These are phyloP conservation scores for Bellardia pandia DNA, from an alignment of 2,888 invertebrate species.

Conservation along the genomic window DNA sequence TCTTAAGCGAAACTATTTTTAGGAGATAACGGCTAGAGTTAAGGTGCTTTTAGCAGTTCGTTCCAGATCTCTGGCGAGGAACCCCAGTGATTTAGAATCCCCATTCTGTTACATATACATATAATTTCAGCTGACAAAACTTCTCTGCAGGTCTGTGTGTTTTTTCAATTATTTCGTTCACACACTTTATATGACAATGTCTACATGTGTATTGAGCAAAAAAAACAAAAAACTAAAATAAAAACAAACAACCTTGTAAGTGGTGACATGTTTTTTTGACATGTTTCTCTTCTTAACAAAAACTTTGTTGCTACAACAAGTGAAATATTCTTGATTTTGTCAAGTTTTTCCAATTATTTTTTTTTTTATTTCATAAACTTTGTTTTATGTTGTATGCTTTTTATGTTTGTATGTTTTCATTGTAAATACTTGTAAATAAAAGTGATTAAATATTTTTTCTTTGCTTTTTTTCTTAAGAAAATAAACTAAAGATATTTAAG, in stretches of 20 bases:
- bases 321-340: conserved; percentile 37
- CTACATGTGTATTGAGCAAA: conserved; percentile 22
- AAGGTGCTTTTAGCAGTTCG: too few species aligned
- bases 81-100: too few species aligned
- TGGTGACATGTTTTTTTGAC: conserved; percentile 63
- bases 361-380: conserved; percentile 30
- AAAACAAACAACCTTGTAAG: conserved; percentile 25
- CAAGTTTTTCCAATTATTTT: not conserved
- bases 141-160: too few species aligned
- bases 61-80: too few species aligned
- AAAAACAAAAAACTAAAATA: not conserved
- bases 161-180: not conserved
- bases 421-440: conserved; percentile 48
- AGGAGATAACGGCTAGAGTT: too few species aligned
- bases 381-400: conserved; percentile 18
- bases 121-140: too few species aligned
- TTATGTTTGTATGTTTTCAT: conserved; percentile 18
- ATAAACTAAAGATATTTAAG: conserved; percentile 11
- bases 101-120: too few species aligned
- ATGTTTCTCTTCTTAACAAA: conserved; percentile 39
- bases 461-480: not conserved
- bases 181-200: not conserved
- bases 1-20: too few species aligned
- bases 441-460: conserved; percentile 42
- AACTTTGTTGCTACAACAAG: conserved; percentile 32